These are phyloP conservation scores for Motacilla alba DNA, from an alignment of 2,113 vertebrate genomes.

Conservation along the genomic window DNA sequence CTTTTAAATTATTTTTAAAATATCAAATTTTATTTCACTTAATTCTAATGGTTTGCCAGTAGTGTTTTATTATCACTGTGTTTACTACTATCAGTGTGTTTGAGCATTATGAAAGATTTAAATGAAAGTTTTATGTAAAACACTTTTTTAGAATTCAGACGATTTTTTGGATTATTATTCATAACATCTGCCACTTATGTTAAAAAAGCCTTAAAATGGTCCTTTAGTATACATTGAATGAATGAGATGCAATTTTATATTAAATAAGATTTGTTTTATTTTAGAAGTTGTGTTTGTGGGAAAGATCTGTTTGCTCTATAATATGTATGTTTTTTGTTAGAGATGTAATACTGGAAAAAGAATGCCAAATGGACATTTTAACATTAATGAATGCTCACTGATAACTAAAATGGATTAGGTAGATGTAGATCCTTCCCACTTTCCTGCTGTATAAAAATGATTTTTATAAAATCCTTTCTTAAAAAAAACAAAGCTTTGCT, in stretches of 20 bases:
- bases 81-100: constrained; percentile 43
- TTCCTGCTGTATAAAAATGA: neutral
- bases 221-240: constrained; percentile 71
- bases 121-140: constrained; percentile 68
- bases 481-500: neutral
- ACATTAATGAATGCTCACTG: neutral
- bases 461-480: neutral
- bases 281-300: neutral
- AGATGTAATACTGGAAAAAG: neutral
- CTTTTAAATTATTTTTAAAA: constrained; percentile 16
- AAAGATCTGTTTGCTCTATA: neutral
- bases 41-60: constrained; percentile 48
- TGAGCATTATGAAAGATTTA: constrained; percentile 66
- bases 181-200: constrained; percentile 73
- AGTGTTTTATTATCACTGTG: constrained; percentile 17
- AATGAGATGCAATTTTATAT: constrained; percentile 58
- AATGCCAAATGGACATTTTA: neutral
- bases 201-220: constrained; percentile 65
- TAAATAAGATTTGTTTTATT: constrained; percentile 57
- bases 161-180: constrained; percentile 73
- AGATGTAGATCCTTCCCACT: neutral
- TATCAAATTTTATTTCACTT: constrained; percentile 40
- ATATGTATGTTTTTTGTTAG: neutral
- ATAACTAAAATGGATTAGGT: neutral
- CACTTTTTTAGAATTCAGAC: constrained; percentile 64